A percentile compares a stretch with the other conserved stretches of the same genome.
Conservation (phyloP, 2,888 invertebrate species). For the Xanthia togata region DNA sequence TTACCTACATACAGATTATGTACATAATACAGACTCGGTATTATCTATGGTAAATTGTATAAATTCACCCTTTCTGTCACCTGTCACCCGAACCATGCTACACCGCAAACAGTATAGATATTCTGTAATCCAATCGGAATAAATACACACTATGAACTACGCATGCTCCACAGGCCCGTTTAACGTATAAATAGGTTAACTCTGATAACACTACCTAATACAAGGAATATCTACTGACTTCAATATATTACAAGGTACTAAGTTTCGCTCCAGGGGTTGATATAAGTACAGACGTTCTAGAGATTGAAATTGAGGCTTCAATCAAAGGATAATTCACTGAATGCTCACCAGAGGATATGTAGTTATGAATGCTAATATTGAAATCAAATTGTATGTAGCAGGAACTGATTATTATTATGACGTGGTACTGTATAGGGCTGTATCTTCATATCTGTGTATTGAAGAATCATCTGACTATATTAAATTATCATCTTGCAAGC, state of each 20-base stretch:
- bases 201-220: neutral
- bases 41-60: no score
- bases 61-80: no score
- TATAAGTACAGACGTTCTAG: neutral
- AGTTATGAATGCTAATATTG: conserved; percentile 17
- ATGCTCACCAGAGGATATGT: conserved; percentile 6
- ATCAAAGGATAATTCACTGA: conserved; percentile 35
- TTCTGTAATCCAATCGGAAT: no score
- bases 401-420: conserved; percentile 5
- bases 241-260: neutral
- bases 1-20: no score
- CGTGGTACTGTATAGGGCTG: no score
- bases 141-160: no score
- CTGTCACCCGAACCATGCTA: no score
- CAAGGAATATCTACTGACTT: conserved; percentile 5
- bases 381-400: conserved; percentile 5
- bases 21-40: no score
- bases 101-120: no score
- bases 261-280: neutral
- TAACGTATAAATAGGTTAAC: neutral
- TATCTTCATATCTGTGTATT: neutral
- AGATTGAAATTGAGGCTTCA: conserved; percentile 16
- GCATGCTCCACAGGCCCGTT: no score
- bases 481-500: neutral
- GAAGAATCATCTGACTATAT: neutral